Evolutionary conservation across 2,888 invertebrate species (phyloP).

Genomic region (Stegana nigrithorax): DNA sequence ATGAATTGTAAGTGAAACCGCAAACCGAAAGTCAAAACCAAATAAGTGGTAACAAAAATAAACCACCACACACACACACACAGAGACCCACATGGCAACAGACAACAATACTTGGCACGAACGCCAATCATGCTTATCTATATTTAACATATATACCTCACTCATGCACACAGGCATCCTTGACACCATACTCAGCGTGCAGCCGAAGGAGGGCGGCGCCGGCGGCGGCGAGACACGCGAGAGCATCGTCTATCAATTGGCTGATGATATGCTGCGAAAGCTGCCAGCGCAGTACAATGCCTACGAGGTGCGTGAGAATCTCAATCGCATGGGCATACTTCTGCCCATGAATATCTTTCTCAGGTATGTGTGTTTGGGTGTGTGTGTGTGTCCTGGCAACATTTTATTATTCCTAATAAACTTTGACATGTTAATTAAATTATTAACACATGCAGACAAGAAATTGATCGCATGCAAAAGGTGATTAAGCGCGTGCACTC

Average conservation of each 20-base stretch:
- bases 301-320: conserved; percentile 90
- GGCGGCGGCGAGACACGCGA: conserved; percentile 94
- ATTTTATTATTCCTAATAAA: too few relatives aligned
- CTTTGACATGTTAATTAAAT: background rate
- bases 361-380: too few relatives aligned
- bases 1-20: too few relatives aligned
- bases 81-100: background rate
- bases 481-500: conserved; percentile 84
- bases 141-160: too few relatives aligned
- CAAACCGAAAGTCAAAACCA: background rate
- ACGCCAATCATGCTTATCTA: background rate
- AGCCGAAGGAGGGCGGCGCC: conserved; percentile 94
- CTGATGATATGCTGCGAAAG: conserved; percentile 92
- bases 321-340: conserved; percentile 91
- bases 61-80: background rate
- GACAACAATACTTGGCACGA: too few relatives aligned
- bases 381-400: too few relatives aligned
- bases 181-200: conserved; percentile 95
- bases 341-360: conserved; percentile 97
- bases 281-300: conserved; percentile 86
- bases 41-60: background rate
- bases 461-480: conserved; percentile 85
- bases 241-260: conserved; percentile 89
- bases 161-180: conserved; percentile 74
- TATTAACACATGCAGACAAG: conserved; percentile 71